These are phyloP conservation scores for Callospermophilus lateralis DNA, from an alignment of 2,113 vertebrate genomes.

Conservation along the genomic window DNA sequence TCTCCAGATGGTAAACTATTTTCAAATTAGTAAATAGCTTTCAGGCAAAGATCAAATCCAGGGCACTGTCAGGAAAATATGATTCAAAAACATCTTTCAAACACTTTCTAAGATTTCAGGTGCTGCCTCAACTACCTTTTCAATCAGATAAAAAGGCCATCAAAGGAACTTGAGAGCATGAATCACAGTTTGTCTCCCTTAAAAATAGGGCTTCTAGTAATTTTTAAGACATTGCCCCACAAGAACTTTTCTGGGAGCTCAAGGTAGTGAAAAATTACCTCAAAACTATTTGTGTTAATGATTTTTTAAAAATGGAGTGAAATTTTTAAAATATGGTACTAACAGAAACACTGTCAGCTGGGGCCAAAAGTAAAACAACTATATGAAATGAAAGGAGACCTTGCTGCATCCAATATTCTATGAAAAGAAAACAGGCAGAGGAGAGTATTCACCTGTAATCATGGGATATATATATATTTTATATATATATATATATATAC, in stretches of 20 bases:
- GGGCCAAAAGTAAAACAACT: neutral
- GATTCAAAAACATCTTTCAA: constrained; percentile 46
- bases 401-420: neutral
- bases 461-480: neutral
- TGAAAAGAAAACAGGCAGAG: neutral
- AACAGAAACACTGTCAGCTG: neutral
- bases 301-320: neutral
- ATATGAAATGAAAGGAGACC: neutral
- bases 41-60: constrained; percentile 73
- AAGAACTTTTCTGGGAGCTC: neutral
- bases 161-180: neutral
- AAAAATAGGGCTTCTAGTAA: constrained; percentile 38
- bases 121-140: constrained; percentile 32
- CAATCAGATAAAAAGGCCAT: neutral
- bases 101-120: constrained; percentile 36
- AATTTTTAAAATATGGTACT: neutral
- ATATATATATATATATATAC: too few relatives aligned
- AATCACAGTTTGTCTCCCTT: neutral
- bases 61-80: constrained; percentile 67
- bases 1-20: constrained; percentile 75
- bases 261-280: neutral
- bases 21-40: constrained; percentile 75
- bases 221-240: neutral
- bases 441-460: neutral
- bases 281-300: neutral